Evolutionary conservation across 1,140 invertebrate species (phyloP).

Genomic region (Ceratina australensis): DNA sequence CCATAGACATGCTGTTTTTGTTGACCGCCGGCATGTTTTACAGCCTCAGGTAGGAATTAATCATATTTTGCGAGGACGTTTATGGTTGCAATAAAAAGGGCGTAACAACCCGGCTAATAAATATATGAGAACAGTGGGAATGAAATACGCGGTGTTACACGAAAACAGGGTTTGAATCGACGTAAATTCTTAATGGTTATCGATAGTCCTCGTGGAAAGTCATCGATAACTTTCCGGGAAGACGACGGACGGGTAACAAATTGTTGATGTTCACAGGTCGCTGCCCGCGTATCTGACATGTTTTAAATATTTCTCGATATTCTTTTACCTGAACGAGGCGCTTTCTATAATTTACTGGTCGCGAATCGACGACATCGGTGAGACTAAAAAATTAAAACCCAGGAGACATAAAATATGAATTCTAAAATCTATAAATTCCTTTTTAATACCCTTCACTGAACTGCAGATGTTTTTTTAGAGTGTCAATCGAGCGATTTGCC

Average conservation of each 20-base stretch:
- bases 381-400: too few relatives aligned
- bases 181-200: neutral
- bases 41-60: conserved; percentile 57
- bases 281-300: conserved; percentile 78
- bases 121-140: too few relatives aligned
- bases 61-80: too few relatives aligned
- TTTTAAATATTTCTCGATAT: conserved; percentile 81
- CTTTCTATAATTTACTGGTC: conserved; percentile 80
- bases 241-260: neutral
- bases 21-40: conserved; percentile 64
- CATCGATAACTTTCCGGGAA: neutral
- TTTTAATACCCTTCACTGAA: too few relatives aligned
- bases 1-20: conserved; percentile 59
- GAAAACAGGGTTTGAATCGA: too few relatives aligned
- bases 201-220: neutral
- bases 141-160: too few relatives aligned
- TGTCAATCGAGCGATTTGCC: conserved; percentile 51
- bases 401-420: too few relatives aligned
- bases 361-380: conserved; percentile 60
- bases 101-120: too few relatives aligned
- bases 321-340: conserved; percentile 80
- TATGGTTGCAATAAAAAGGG: too few relatives aligned
- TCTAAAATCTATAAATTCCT: too few relatives aligned
- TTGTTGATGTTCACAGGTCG: conserved; percentile 57
- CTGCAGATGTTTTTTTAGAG: conserved; percentile 28